phyloP scores from a whole-genome alignment of 1,140 invertebrate species.

The Odontomachus brunneus region DNA sequence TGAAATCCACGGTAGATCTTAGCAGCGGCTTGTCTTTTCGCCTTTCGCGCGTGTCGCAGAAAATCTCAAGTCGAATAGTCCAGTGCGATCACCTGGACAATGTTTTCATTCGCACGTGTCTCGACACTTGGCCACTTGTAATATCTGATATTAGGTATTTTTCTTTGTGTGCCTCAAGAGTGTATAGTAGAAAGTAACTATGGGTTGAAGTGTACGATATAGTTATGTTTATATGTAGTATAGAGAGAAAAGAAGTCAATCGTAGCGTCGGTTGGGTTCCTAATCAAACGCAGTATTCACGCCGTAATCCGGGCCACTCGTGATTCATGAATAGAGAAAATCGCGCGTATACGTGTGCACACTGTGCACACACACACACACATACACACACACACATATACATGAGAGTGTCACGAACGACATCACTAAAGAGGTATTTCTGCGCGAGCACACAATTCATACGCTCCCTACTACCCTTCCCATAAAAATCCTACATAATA shows the following conservation, averaged over 20 bases:
- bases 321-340: slow-evolving; percentile 36
- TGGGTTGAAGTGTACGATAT: neutral
- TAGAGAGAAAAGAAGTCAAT: slow-evolving; percentile 1
- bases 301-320: slow-evolving; percentile 60
- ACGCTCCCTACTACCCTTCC: neutral
- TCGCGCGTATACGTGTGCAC: slow-evolving; percentile 5
- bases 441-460: slow-evolving; percentile 47
- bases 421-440: slow-evolving; percentile 10
- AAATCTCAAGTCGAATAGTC: neutral
- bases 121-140: neutral
- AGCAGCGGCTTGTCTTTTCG: too few relatives aligned
- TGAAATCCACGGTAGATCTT: too few relatives aligned
- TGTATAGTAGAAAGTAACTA: neutral
- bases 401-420: slow-evolving; percentile 15
- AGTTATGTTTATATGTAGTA: slow-evolving; percentile 4
- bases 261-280: slow-evolving; percentile 56
- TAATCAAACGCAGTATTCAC: slow-evolving; percentile 64
- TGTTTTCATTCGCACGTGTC: neutral
- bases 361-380: slow-evolving; percentile 17
- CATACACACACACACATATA: too few relatives aligned
- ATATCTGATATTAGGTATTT: slow-evolving; percentile 2
- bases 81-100: neutral
- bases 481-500: slow-evolving; percentile 77
- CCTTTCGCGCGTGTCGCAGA: too few relatives aligned
- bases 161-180: neutral